A percentile compares a stretch with the other conserved stretches of the same genome.
Evolutionary conservation across 37 sponge, comb jelly and placozoan species (phyloP).

Genomic region (Halichondria panicea): DNA sequence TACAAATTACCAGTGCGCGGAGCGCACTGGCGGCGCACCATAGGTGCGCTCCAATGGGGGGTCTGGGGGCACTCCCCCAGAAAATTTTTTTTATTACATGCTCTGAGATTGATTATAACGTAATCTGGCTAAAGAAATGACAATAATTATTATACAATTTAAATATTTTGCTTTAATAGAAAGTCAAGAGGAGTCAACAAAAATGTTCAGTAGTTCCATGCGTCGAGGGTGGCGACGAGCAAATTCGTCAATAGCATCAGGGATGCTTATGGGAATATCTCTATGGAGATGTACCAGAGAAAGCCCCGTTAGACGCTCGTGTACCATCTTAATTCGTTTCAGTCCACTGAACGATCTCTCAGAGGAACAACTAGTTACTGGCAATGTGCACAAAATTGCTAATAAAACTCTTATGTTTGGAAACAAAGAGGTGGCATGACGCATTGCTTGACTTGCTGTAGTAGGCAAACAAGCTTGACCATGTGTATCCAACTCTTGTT

Average conservation of each 20-base stretch:
- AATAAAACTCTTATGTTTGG: constrained; percentile 24
- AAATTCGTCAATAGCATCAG: constrained; percentile 38
- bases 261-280: constrained; percentile 25
- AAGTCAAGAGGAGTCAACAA: too few relatives aligned
- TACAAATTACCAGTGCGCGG: too few relatives aligned
- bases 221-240: constrained; percentile 5
- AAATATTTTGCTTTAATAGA: too few relatives aligned
- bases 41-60: too few relatives aligned
- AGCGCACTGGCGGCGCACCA: too few relatives aligned
- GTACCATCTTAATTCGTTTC: constrained; percentile 43
- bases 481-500: constrained; percentile 17
- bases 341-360: constrained; percentile 50
- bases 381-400: constrained; percentile 32
- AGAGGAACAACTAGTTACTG: constrained; percentile 24
- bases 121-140: too few relatives aligned
- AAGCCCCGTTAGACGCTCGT: constrained; percentile 6
- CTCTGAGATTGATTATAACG: too few relatives aligned
- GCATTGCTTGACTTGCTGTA: neutral
- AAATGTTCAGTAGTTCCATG: too few relatives aligned
- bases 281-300: constrained; percentile 18
- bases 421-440: constrained; percentile 11
- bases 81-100: too few relatives aligned
- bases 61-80: too few relatives aligned
- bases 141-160: too few relatives aligned
- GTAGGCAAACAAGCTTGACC: constrained; percentile 4